These are phyloP conservation scores for Hemibagrus wyckioides DNA, from an alignment of 2,113 vertebrate genomes.

Conservation along the genomic window DNA sequence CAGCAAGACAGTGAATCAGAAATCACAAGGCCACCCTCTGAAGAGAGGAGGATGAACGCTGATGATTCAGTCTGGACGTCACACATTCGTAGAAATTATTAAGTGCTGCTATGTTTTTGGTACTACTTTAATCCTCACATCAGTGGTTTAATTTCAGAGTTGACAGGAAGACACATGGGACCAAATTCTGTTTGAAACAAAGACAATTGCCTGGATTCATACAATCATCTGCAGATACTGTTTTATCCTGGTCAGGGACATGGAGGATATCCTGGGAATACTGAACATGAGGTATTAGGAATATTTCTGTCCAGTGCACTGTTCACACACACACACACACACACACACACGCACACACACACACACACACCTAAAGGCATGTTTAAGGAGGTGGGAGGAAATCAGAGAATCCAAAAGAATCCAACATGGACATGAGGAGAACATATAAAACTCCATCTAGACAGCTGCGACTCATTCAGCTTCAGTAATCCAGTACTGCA, in stretches of 20 bases:
- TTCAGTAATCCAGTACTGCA: background rate
- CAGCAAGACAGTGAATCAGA: conserved; percentile 19
- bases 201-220: background rate
- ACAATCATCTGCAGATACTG: background rate
- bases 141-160: background rate
- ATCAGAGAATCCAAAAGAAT: background rate
- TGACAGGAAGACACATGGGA: background rate
- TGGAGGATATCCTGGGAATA: background rate
- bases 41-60: background rate
- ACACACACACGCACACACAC: background rate
- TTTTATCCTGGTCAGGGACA: background rate
- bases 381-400: background rate
- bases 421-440: background rate
- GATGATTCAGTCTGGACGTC: conserved; percentile 13
- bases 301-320: background rate
- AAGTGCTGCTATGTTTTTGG: background rate
- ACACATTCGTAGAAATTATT: background rate
- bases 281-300: background rate
- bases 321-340: background rate
- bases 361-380: background rate
- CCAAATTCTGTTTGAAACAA: background rate
- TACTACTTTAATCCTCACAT: background rate
- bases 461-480: background rate
- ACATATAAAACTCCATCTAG: background rate
- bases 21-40: conserved; percentile 14